Percentiles rank a stretch among this genome's conserved stretches.
phyloP scores from a whole-genome alignment of 2,113 vertebrate species.

The Haemorhous mexicanus region DNA sequence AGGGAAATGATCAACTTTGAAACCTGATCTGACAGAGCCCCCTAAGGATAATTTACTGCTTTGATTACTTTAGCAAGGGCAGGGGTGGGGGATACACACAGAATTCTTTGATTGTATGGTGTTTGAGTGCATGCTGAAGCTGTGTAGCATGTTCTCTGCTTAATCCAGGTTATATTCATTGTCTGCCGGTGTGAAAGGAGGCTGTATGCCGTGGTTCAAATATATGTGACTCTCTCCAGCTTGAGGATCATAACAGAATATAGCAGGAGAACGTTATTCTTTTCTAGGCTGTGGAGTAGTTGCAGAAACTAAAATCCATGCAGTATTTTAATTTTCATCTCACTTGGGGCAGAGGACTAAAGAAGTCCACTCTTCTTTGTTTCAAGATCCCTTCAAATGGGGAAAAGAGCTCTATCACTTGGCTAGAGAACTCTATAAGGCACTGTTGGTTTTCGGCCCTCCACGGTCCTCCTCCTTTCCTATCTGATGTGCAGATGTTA shows the following conservation, averaged over 20 bases:
- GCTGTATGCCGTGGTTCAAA: neutral
- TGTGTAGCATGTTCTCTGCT: neutral
- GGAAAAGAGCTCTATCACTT: neutral
- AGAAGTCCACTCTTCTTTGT: neutral
- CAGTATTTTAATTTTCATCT: neutral
- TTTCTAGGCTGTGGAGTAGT: neutral
- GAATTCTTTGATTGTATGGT: neutral
- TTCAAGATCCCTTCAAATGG: neutral
- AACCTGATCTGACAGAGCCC: neutral
- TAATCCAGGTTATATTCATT: neutral
- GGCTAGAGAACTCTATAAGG: neutral
- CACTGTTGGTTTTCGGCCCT: neutral
- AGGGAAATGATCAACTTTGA: slow-evolving; percentile 25
- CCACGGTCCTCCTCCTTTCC: neutral
- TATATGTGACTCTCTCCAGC: neutral
- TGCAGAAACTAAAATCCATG: neutral
- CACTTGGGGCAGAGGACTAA: neutral
- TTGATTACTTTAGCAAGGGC: neutral
- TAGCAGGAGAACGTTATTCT: neutral
- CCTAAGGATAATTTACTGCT: neutral
- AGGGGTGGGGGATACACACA: neutral
- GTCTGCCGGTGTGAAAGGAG: neutral
- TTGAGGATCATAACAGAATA: neutral
- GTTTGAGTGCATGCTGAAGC: neutral
- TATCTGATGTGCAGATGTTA: neutral